Evolutionary conservation across 2,888 invertebrate genomes (phyloP).

Genomic region (Cremastinae sp.): DNA sequence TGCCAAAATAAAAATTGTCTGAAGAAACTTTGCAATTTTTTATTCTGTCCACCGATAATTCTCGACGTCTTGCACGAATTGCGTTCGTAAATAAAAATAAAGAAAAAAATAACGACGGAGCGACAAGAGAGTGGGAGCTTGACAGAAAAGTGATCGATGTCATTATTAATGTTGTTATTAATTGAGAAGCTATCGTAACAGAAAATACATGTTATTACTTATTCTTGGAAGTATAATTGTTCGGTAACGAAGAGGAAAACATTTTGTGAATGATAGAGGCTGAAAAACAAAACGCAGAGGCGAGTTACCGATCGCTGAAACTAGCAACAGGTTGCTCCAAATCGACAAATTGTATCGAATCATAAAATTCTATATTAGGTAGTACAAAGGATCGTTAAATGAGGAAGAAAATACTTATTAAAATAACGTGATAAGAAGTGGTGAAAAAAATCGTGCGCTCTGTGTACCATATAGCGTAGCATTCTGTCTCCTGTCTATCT

Average conservation of each 20-base stretch:
- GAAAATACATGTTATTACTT: conserved; percentile 54
- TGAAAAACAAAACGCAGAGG: neutral
- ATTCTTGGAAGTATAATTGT: conserved; percentile 30
- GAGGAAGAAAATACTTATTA: conserved; percentile 9
- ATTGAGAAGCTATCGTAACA: conserved; percentile 42
- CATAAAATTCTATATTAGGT: conserved; percentile 45
- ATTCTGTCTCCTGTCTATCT: conserved; percentile 61
- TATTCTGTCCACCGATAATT: too few relatives aligned
- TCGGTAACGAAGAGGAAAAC: conserved; percentile 14
- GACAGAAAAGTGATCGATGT: conserved; percentile 38
- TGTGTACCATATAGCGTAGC: conserved; percentile 63
- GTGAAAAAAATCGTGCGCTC: conserved; percentile 60
- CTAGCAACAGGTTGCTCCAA: too few relatives aligned
- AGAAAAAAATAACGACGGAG: neutral
- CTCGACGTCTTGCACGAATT: too few relatives aligned
- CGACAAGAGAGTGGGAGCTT: conserved; percentile 15
- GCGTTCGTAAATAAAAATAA: neutral
- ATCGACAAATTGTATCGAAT: too few relatives aligned
- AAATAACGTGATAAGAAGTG: conserved; percentile 3
- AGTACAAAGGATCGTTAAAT: conserved; percentile 29
- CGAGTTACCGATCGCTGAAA: conserved; percentile 1
- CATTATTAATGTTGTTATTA: conserved; percentile 48
- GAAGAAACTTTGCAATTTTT: too few relatives aligned
- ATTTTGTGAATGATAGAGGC: neutral
- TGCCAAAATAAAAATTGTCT: too few relatives aligned